Evolutionary conservation across 1,140 invertebrate genomes (phyloP), one percentile per base, ranked within the genome.

Genomic region (Camponotus floridanus): DNA sequence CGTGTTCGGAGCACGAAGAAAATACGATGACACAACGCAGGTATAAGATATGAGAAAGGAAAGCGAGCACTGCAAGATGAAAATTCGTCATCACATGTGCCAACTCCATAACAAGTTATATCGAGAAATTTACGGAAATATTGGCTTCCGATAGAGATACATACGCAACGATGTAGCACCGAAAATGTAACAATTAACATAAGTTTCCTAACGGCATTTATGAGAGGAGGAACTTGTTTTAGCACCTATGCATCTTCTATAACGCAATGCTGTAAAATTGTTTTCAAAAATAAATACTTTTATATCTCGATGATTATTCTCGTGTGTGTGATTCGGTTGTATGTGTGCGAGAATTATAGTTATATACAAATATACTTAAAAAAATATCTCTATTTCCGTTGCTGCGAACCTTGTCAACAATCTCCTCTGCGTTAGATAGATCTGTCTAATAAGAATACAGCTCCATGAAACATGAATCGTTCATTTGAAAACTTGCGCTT

Each of bases 1-100:
- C 92, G 93, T 94, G 94, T 87, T 91, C 93, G 93, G 92, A 76
- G 78, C 93, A 94, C 93, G 93, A 87, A 65, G 48, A 57, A 59
- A 61, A 86, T 74, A 39, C 13, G n/a, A 59, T 61, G 79, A 61
- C 18, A 36, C 84, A 86, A 71, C 59, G 67, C 31, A 87, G 74
- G 59, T 68, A 65, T 80, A 90, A 80, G 64, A 57, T 42, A 78
- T 55, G 36, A 36, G 57, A 73, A 76, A 85, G 89, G 86, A 65
- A 91, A 91, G 91, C 92, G 86, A 92, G 92, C 91, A 88, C 91
- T 86, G 59, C 18, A 39, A 51, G 31, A 83, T 62, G 8, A 36
- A 51, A 76, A 74, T 9, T n/a, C 55, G 13, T 26, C n/a, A 18
- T 26, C n/a, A 18, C 45, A 51, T 18, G 15, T 51, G 48, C 48